Conservation (phyloP, 2,797 vertebrate genomes). For the Philypnodon macrostomus region DNA sequence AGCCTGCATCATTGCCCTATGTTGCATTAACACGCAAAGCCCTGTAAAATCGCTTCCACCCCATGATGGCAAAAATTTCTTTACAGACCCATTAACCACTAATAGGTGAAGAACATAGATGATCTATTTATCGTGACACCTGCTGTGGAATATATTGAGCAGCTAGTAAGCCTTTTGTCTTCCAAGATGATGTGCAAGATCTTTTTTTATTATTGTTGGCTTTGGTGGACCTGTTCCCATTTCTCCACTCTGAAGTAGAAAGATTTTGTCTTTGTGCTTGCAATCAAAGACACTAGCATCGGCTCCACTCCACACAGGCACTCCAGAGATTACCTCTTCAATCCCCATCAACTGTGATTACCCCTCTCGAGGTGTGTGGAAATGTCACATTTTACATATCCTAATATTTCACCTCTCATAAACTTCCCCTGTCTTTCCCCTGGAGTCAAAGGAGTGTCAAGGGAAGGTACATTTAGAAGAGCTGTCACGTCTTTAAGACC, state of each 20-base stretch:
- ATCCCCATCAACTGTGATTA: conserved; percentile 76
- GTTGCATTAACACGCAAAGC: no score
- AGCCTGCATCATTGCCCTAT: no score
- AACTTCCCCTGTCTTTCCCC: conserved; percentile 39
- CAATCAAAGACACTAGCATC: conserved; percentile 66
- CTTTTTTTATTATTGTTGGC: conserved; percentile 51
- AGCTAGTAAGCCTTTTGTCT: background rate
- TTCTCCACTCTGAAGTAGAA: conserved; percentile 34
- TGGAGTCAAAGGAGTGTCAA: conserved; percentile 59
- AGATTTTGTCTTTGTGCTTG: conserved; percentile 35
- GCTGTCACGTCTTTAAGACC: conserved; percentile 26
- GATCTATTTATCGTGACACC: no score
- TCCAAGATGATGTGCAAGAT: conserved; percentile 47
- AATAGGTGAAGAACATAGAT: no score
- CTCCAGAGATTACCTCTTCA: conserved; percentile 62
- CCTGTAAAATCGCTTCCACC: no score
- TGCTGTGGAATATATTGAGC: no score
- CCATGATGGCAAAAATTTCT: no score
- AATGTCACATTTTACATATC: conserved; percentile 82
- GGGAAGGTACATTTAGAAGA: conserved; percentile 35
- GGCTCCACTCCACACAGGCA: conserved; percentile 47
- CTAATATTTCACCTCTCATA: conserved; percentile 71
- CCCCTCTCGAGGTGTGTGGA: conserved; percentile 62
- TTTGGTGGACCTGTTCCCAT: conserved; percentile 25
- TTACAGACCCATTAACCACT: no score